These are phyloP conservation scores for Procavia capensis DNA, from an alignment of 2,113 vertebrate genomes.

Conservation along the genomic window DNA sequence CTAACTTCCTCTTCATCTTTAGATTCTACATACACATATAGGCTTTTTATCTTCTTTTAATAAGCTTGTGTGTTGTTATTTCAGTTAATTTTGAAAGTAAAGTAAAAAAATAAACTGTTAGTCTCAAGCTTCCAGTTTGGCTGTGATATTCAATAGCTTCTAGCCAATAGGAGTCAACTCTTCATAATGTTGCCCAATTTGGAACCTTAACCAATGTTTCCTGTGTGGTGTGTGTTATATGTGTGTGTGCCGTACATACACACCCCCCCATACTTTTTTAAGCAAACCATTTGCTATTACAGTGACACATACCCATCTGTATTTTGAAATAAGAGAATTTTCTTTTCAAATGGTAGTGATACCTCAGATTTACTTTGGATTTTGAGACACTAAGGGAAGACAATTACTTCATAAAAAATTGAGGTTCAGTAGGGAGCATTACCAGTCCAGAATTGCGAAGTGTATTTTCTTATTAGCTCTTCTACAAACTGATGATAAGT, in stretches of 20 bases:
- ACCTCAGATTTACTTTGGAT: conserved; percentile 58
- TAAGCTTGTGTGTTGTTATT: conserved; percentile 81
- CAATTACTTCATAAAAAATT: conserved; percentile 74
- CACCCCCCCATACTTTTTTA: conserved; percentile 52
- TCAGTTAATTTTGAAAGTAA: conserved; percentile 85
- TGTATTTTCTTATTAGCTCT: not conserved
- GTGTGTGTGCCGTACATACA: conserved; percentile 26
- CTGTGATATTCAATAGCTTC: conserved; percentile 81
- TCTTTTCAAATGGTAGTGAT: conserved; percentile 61
- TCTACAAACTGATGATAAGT: not conserved
- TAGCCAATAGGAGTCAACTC: conserved; percentile 85
- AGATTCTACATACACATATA: conserved; percentile 31
- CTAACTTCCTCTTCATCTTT: conserved; percentile 47
- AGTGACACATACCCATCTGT: conserved; percentile 73
- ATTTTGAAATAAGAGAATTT: conserved; percentile 72
- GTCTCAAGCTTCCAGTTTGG: conserved; percentile 84
- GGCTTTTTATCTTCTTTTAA: conserved; percentile 74
- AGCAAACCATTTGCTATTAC: conserved; percentile 73
- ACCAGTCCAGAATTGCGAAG: not conserved
- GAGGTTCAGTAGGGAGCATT: conserved; percentile 59
- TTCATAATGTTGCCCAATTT: conserved; percentile 84
- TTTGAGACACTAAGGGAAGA: conserved; percentile 47
- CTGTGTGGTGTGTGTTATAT: conserved; percentile 75
- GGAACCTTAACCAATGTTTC: conserved; percentile 84
- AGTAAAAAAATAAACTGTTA: conserved; percentile 85